A percentile compares a stretch with the other conserved stretches of the same genome.
Evolutionary conservation across 2,797 vertebrate species (phyloP).

Genomic region (Sebastes cheni): DNA sequence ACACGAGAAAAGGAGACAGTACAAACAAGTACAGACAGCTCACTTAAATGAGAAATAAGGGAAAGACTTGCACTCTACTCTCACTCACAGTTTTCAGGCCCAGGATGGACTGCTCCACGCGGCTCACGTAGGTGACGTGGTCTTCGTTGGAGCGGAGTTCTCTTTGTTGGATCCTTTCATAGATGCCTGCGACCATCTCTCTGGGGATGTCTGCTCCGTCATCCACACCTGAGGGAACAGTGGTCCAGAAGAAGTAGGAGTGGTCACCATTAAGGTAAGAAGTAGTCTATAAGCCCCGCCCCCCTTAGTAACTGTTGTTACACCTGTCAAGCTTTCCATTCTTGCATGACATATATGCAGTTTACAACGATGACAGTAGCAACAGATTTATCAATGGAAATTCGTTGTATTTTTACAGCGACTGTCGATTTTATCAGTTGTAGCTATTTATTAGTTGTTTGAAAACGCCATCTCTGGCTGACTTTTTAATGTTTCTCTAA

Average conservation of each 20-base stretch:
- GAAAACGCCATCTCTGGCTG: not conserved
- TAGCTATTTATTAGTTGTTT: not conserved
- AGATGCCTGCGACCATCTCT: slow-evolving; percentile 97
- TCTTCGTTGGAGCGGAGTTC: slow-evolving; percentile 98
- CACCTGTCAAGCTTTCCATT: not conserved
- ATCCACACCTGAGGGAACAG: slow-evolving; percentile 88
- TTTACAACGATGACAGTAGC: not conserved
- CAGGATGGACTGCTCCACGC: slow-evolving; percentile 96
- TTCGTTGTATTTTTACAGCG: not conserved
- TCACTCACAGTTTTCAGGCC: slow-evolving; percentile 92
- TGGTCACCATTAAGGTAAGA: not conserved
- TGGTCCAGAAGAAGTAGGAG: not conserved
- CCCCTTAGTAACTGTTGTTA: not conserved
- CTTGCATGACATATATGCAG: not conserved
- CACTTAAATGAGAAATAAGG: slow-evolving; percentile 3
- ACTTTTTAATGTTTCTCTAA: not conserved
- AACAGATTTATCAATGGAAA: not conserved
- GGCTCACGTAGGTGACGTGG: slow-evolving; percentile 97
- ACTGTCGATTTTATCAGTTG: not conserved
- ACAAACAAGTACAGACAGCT: slow-evolving; percentile 22
- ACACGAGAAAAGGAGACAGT: not conserved
- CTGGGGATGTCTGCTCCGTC: slow-evolving; percentile 98
- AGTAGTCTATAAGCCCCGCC: not conserved
- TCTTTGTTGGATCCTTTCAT: slow-evolving; percentile 96
- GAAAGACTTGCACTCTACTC: not conserved